Percentiles rank a stretch among this genome's conserved stretches.
Conservation (phyloP, 2,113 vertebrate species). For the Chunga burmeisteri region DNA sequence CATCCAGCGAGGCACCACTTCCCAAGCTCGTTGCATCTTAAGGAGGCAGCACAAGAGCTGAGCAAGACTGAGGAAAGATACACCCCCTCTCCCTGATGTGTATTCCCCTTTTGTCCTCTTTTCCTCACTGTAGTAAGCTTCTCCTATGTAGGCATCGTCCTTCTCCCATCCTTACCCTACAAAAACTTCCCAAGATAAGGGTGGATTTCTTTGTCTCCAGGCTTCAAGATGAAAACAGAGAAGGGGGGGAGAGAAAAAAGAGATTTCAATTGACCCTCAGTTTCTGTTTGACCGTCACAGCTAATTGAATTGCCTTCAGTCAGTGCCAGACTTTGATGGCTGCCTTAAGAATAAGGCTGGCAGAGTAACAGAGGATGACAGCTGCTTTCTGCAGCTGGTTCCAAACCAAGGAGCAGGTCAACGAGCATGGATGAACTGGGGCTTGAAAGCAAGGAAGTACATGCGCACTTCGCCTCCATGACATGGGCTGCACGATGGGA, state of each 20-base stretch:
- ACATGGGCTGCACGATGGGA: not conserved
- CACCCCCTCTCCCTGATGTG: not conserved
- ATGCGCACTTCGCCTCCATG: not conserved
- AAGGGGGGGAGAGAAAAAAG: not conserved
- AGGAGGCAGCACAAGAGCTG: not conserved
- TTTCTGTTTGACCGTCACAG: constrained; percentile 57
- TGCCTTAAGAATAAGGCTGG: constrained; percentile 41
- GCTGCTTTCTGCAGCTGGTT: constrained; percentile 58
- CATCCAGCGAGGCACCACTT: not conserved
- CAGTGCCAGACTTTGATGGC: constrained; percentile 47
- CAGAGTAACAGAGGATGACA: constrained; percentile 50
- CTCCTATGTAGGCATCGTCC: not conserved
- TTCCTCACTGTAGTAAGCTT: not conserved
- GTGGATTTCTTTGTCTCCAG: not conserved
- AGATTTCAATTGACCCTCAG: not conserved
- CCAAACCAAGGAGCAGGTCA: constrained; percentile 19
- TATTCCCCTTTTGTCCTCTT: not conserved
- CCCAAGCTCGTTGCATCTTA: not conserved
- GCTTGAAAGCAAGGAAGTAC: constrained; percentile 15
- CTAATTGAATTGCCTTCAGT: constrained; percentile 66
- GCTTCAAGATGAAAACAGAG: not conserved
- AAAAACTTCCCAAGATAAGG: not conserved
- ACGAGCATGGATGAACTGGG: constrained; percentile 5
- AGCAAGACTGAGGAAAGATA: not conserved
- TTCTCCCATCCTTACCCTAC: not conserved